Conservation (phyloP, 1,140 invertebrate genomes). For the Nasonia vitripennis region DNA sequence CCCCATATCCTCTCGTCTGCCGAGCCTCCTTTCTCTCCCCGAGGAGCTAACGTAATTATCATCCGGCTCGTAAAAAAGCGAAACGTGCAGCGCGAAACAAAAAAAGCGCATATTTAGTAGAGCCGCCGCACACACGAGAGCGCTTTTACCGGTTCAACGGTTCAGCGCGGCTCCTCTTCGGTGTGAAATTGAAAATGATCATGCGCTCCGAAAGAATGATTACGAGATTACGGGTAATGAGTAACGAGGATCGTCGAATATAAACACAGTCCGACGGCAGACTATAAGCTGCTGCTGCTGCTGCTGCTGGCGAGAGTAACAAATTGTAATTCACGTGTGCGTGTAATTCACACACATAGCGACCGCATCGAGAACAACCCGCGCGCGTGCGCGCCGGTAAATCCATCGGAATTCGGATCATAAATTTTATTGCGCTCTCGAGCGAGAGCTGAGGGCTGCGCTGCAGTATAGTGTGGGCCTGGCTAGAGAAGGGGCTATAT, state of each 20-base stretch:
- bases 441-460: slow-evolving; percentile 3
- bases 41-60: slow-evolving; percentile 23
- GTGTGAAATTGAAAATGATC: slow-evolving; percentile 31
- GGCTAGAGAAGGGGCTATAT: background rate
- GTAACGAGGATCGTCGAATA: slow-evolving; percentile 10
- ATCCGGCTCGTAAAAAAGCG: background rate
- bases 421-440: slow-evolving; percentile 55
- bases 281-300: background rate
- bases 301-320: background rate
- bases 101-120: slow-evolving; percentile 2
- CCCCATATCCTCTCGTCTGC: slow-evolving; percentile 1
- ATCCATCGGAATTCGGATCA: slow-evolving; percentile 56
- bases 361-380: background rate
- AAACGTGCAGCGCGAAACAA: background rate
- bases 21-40: background rate
- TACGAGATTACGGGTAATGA: slow-evolving; percentile 39
- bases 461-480: background rate
- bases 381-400: slow-evolving; percentile 42
- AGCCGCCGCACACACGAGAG: background rate
- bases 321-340: slow-evolving; percentile 2
- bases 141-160: background rate
- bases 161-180: background rate
- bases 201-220: slow-evolving; percentile 18
- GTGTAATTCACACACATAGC: background rate
- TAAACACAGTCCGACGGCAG: background rate